Percentiles rank a stretch among this genome's conserved stretches.
Evolutionary conservation across 1,140 invertebrate species (phyloP).

Genomic region (Tetramorium simillimum): DNA sequence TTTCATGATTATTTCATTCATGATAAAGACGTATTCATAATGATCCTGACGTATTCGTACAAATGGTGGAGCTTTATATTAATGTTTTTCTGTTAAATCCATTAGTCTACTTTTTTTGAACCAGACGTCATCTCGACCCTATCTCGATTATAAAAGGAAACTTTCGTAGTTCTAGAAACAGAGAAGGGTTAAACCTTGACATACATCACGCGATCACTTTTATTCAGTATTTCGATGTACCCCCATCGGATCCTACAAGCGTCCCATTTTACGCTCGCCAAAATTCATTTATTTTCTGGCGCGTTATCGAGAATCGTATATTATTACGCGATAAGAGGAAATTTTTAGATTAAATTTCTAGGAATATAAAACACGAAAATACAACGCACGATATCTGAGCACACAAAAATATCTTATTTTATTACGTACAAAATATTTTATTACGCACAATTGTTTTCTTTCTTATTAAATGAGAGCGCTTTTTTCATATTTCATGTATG

Average conservation of each 20-base stretch:
- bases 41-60: not conserved
- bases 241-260: conserved; percentile 22
- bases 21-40: not conserved
- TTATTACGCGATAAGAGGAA: not conserved
- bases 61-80: not conserved
- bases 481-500: not conserved
- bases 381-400: not conserved
- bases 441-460: not conserved
- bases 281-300: not conserved
- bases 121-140: not conserved
- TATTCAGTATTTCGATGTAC: conserved; percentile 32
- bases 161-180: conserved; percentile 26
- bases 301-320: not conserved
- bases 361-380: not conserved
- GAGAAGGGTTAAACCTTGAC: conserved; percentile 42
- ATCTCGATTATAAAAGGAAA: conserved; percentile 26
- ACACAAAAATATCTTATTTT: not conserved
- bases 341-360: not conserved
- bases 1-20: not conserved
- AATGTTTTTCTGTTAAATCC: conserved; percentile 4
- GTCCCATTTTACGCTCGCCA: conserved; percentile 41
- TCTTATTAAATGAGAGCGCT: not conserved
- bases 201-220: conserved; percentile 51
- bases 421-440: not conserved
- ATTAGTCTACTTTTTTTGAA: not conserved